Evolutionary conservation across 2,888 invertebrate genomes (phyloP), one percentile per base, ranked within the genome.

Genomic region (Drosophila recens): DNA sequence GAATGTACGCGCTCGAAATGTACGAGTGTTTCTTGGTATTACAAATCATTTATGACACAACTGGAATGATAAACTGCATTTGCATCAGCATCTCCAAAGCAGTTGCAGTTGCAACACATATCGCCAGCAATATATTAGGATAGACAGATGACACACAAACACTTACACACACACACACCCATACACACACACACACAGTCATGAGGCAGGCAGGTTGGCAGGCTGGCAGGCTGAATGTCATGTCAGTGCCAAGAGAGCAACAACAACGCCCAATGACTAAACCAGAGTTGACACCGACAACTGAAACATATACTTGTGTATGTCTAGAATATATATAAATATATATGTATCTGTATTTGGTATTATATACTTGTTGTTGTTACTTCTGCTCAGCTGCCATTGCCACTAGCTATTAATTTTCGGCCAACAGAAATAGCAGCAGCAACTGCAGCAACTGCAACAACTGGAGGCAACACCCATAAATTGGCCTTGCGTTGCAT

Each of bases 331-430:
- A n/a, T 42, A 13, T 34, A 30, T 63, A 42, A 34, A 9, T 23
- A 33, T 40, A 1, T 4, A 17, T 20, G 34, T 49, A 38, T 36
- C 10, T 43, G n/a, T 57, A 17, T 34, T 1, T 42, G 23, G 2
- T 15, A 13, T 13, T 33, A 36, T 68, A 57, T 67, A 64, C 79
- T 68, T 72, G 75, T 54, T 70, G 58, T 76, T 68, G 78, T 71
- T 79, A 75, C 78, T 75, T 61, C 67, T 72, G 76, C 76, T 79
- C 82, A 84, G 72, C 82, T 87, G 84, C 79, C 77, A 74, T 65
- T 82, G 73, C 74, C 86, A 86, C 79, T 80, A 67, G 75, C 84
- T 88, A 86, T 87, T 88, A 84, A 87, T 87, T 87, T 88, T 84
- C 70, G 87, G 72, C 74, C 79, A 83, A 75, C 79, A 77, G 72